Evolutionary conservation across 2,888 invertebrate genomes (phyloP).

Genomic region (Caenorhabditis panamensis): DNA sequence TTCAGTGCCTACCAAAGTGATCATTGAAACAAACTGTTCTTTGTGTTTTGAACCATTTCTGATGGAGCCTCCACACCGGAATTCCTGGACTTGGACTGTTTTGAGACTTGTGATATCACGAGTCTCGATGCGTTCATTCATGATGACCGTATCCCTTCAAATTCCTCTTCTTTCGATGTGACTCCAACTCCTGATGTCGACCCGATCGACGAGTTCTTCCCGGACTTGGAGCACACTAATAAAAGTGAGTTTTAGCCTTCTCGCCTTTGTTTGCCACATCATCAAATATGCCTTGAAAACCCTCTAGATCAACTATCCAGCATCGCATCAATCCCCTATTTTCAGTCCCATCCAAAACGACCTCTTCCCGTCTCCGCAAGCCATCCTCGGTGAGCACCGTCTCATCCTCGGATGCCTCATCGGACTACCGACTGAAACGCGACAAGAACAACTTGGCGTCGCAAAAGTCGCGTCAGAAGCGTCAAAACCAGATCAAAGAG

Average conservation of each 20-base stretch:
- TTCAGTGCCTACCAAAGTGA: too few relatives aligned
- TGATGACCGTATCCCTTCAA: constrained; percentile 44
- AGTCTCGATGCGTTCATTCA: constrained; percentile 65
- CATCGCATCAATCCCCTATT: too few relatives aligned
- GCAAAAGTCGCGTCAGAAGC: constrained; percentile 62
- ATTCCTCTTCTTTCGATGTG: not conserved
- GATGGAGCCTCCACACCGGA: constrained; percentile 37
- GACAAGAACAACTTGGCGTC: constrained; percentile 70
- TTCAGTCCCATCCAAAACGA: constrained; percentile 22
- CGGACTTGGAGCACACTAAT: constrained; percentile 50
- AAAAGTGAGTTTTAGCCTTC: constrained; percentile 39
- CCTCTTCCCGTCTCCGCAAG: constrained; percentile 33
- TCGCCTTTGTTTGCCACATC: constrained; percentile 41
- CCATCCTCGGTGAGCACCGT: constrained; percentile 31
- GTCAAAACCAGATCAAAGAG: constrained; percentile 61
- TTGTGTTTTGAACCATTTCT: too few relatives aligned
- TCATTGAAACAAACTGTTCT: too few relatives aligned
- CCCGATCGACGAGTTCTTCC: constrained; percentile 67
- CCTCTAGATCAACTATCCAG: too few relatives aligned
- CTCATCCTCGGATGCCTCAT: constrained; percentile 30
- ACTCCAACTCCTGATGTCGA: constrained; percentile 41
- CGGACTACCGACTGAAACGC: constrained; percentile 63
- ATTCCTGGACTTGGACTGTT: constrained; percentile 57
- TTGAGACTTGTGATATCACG: constrained; percentile 66
- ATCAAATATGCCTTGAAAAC: too few relatives aligned